Conservation (phyloP, 1,140 invertebrate genomes). For the Euwallacea fornicatus region DNA sequence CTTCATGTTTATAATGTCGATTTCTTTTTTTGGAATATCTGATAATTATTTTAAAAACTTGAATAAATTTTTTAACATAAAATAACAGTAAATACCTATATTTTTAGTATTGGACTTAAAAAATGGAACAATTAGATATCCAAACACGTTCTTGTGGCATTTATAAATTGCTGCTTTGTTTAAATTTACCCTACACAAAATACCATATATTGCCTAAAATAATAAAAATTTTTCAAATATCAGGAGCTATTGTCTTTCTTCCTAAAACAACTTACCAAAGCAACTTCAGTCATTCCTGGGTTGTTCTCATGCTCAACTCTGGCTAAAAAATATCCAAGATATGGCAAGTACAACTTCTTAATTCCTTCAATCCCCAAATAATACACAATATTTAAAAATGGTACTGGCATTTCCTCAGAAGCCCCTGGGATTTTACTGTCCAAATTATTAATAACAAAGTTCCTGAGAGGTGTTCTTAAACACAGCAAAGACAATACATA, state of each 20-base stretch:
- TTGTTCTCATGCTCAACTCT: conserved; percentile 28
- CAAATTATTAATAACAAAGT: conserved; percentile 45
- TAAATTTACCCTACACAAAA: conserved; percentile 31
- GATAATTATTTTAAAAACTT: background rate
- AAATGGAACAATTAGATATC: conserved; percentile 31
- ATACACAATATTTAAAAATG: conserved; percentile 43
- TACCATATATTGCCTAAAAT: conserved; percentile 39
- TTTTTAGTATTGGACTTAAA: conserved; percentile 21
- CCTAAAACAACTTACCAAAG: conserved; percentile 41
- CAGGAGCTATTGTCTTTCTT: conserved; percentile 8
- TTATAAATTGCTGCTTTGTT: conserved; percentile 25
- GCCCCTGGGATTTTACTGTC: conserved; percentile 41
- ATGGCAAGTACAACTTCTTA: conserved; percentile 40
- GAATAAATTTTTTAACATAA: background rate
- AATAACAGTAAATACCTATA: background rate
- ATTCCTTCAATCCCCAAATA: conserved; percentile 46
- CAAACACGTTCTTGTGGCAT: conserved; percentile 32
- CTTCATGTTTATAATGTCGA: conserved; percentile 42
- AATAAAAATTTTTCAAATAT: conserved; percentile 3
- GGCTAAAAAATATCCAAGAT: conserved; percentile 40
- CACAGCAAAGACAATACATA: conserved; percentile 45
- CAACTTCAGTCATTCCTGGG: conserved; percentile 33
- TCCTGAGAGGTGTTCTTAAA: conserved; percentile 41
- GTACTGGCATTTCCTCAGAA: conserved; percentile 34
- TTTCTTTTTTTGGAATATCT: conserved; percentile 31